Percentiles rank a stretch among this genome's conserved stretches.
phyloP scores from a whole-genome alignment of 2,888 invertebrate species.

The Morpho helenor region DNA sequence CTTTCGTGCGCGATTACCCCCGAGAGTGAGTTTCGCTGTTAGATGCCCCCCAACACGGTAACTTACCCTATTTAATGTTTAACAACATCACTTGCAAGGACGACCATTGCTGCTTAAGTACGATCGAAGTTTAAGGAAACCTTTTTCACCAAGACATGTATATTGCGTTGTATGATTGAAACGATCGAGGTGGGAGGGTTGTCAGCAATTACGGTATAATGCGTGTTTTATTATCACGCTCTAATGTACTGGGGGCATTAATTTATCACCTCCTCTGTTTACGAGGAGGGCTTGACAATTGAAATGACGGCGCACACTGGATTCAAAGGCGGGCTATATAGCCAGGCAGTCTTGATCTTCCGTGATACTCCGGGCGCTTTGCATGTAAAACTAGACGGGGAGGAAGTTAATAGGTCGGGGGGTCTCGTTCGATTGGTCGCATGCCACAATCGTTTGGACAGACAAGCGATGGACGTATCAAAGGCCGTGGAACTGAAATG shows the following conservation, averaged over 20 bases:
- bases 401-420: conserved; percentile 34
- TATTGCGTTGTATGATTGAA: conserved; percentile 5
- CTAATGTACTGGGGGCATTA: conserved; percentile 74
- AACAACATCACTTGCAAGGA: conserved; percentile 33
- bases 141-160: conserved; percentile 37
- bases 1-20: conserved; percentile 79
- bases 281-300: conserved; percentile 72
- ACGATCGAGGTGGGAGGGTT: conserved; percentile 36
- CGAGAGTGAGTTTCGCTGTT: conserved; percentile 79
- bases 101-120: conserved; percentile 44
- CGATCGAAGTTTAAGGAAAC: background rate
- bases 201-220: conserved; percentile 75
- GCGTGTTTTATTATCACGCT: conserved; percentile 75
- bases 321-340: conserved; percentile 49
- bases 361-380: conserved; percentile 35
- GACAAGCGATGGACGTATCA: conserved; percentile 78
- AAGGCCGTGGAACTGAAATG: conserved; percentile 72
- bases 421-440: conserved; percentile 48
- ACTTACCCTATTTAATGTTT: conserved; percentile 39
- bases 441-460: conserved; percentile 69
- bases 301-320: conserved; percentile 66
- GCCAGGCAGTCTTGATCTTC: conserved; percentile 43
- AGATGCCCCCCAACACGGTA: conserved; percentile 54
- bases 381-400: conserved; percentile 21
- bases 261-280: conserved; percentile 75